Conservation (phyloP, 2,113 vertebrate species). For the Myotis yumanensis region DNA sequence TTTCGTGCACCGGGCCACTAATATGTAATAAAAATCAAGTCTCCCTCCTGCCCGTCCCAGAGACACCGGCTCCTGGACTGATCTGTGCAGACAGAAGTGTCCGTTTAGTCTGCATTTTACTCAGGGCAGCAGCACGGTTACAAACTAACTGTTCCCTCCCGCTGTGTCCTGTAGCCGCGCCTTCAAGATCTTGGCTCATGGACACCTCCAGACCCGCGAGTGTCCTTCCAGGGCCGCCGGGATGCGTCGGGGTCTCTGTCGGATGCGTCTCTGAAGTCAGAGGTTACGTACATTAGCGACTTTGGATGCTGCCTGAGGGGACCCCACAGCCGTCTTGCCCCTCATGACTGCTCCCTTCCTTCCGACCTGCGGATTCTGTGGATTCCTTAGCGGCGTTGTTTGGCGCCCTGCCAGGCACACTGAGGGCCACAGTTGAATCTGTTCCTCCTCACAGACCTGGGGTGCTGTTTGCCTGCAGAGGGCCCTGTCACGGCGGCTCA, state of each 20-base stretch:
- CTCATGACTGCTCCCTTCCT: background rate
- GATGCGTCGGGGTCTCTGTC: accelerated
- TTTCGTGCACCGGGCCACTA: no score
- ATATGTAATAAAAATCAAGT: background rate
- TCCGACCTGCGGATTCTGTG: no score
- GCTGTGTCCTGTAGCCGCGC: accelerated
- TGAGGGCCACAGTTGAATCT: background rate
- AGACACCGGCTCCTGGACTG: no score
- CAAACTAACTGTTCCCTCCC: no score
- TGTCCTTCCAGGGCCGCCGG: background rate
- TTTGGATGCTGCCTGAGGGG: accelerated
- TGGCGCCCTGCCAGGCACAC: background rate
- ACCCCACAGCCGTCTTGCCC: background rate
- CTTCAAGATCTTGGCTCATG: background rate
- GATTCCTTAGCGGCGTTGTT: background rate
- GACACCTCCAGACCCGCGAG: accelerated
- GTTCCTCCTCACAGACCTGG: background rate
- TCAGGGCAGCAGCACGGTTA: background rate
- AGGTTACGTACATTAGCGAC: background rate
- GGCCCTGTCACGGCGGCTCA: background rate
- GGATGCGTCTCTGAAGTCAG: no score
- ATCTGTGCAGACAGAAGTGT: background rate
- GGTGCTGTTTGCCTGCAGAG: background rate
- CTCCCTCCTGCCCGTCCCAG: background rate
- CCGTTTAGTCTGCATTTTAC: background rate